Evolutionary conservation across 2,888 invertebrate species (phyloP).

Genomic region (Amiota mariae): DNA sequence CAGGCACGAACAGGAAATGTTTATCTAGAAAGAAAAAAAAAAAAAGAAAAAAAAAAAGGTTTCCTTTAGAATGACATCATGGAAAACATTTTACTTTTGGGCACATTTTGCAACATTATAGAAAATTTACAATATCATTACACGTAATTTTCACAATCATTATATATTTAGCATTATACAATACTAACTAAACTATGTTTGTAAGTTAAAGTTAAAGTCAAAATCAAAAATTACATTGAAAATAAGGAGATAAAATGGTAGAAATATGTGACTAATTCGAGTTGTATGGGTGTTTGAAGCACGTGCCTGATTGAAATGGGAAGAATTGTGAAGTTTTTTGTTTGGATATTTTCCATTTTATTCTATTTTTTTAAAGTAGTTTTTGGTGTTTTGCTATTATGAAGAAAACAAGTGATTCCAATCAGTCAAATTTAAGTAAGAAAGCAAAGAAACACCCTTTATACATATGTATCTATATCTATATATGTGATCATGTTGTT

Average conservation of each 20-base stretch:
- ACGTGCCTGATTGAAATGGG: slow-evolving; percentile 18
- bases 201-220: neutral
- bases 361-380: neutral
- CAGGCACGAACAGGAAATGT: neutral
- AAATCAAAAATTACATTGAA: neutral
- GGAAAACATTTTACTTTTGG: neutral
- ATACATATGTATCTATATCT: neutral
- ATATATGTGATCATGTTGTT: neutral
- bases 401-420: neutral
- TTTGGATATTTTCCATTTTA: neutral
- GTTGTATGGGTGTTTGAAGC: neutral
- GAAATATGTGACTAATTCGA: slow-evolving; percentile 5
- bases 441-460: slow-evolving; percentile 1
- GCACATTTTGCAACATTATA: slow-evolving; percentile 3
- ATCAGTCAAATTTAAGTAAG: slow-evolving; percentile 18
- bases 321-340: slow-evolving; percentile 13
- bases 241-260: neutral
- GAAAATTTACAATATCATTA: slow-evolving; percentile 30
- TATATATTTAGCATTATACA: slow-evolving; percentile 11
- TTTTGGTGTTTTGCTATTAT: neutral
- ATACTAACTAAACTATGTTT: neutral
- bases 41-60: neutral
- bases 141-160: slow-evolving; percentile 16
- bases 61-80: neutral
- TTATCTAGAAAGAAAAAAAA: no score